Evolutionary conservation across 2,797 vertebrate genomes (phyloP), one percentile per base, ranked within the genome.

Genomic region (Falco cherrug): DNA sequence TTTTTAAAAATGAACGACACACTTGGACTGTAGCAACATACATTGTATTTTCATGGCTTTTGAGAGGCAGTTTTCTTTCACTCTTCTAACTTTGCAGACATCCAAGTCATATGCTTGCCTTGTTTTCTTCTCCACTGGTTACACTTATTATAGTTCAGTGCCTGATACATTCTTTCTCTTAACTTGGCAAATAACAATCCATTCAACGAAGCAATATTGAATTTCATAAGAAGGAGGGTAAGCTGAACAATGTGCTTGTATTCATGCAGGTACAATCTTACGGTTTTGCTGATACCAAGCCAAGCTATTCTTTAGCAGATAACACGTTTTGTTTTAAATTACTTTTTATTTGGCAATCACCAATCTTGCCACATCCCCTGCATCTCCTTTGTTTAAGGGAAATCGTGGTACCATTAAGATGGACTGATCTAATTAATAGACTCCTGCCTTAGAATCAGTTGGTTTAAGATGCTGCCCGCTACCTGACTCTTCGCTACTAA

Each of bases 331-430:
- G 21, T 33, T 69, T 79, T 53, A 51, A 63, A 47, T 78, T 54
- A 50, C 20, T 39, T 89, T 22, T 22, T 45, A 22, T 64, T 80
- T 87, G 50, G 53, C 35, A 37, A 1, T 35, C 87, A 8, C 28
- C 33, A 39, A 1, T 54, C 65, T 68, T 65, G 4, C 53, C n/a
- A 25, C 0, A 0, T 54, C 2, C 9, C 4, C 3, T 4, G 14
- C 6, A 3, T 56, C 54, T n/a, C 43, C 8, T 35, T 82, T 54
- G 13, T 67, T 57, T 33, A 39, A 29, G 26, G 39, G 11, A 73
- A 69, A 47, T 26, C 16, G 10, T 29, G 35, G 16, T 64, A 25
- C 21, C 13, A 28, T 63, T 22, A 33, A 63, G 39, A 69, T 14
- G 16, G 54, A 54, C 70, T 61, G 25, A 54, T 71, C 16, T 21